Base-by-base conservation (phyloP, 2,797 vertebrate genomes). In the Sebastes cheni region DNA sequence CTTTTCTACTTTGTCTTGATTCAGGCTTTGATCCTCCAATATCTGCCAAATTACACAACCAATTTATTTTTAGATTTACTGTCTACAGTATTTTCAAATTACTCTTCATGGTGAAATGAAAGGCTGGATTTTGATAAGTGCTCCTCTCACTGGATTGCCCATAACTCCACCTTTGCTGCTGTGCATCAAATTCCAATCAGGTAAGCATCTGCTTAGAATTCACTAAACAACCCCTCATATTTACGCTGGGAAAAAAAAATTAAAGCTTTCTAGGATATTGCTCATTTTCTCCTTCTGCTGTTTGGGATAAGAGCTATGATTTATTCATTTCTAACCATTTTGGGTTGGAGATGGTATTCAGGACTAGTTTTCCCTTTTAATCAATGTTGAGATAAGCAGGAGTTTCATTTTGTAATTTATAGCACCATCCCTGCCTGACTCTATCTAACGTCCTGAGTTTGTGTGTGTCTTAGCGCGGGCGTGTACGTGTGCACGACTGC, bases 261-360 rank as follows among this genome's bases (percentile, higher is more conserved):
- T 80, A 89, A 89, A 90, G 84, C 81, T 88, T 92, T 94, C 86
- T 77, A 83, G 88, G 85, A 90, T 89, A 91, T 93, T 90, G 85
- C 91, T 92, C 89, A 92, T 92, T 93, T 92, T 94, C 88, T 89
- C 87, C 75, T 79, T 88, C 87, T 90, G 83, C 92, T 90, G 84
- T 92, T 91, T 80, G 84, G 88, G 86, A 90, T 89, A 91, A 88
- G 75, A 79, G 68, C 73, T 75, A 91, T 91, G 86, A 93, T 93
- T 93, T 94, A 94, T 94, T 93, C 86, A 94, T 92, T 91, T 89
- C 82, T 71, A 88, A 86, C 85, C 85, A 80, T 91, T 90, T 90
- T 87, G 71, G 84, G 77, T 75, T 85, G 5, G 55, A 76, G 79
- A 85, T 91, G 85, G 69, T 89, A 86, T 93, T 93, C 89, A 92